phyloP scores from a whole-genome alignment of 2,888 invertebrate species.

The Apocheima hispidaria region DNA sequence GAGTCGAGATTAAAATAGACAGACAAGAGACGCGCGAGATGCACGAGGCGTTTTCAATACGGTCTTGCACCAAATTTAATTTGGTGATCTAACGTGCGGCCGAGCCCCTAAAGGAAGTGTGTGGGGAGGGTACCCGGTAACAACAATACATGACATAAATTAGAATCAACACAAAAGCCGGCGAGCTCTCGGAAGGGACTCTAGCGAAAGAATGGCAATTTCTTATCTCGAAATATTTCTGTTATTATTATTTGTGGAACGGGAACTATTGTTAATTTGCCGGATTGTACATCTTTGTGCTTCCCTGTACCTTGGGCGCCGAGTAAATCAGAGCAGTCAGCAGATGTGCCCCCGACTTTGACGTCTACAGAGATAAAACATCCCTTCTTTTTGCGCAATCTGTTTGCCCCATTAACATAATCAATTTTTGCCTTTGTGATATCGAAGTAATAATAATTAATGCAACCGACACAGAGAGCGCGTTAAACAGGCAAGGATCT shows the following conservation, averaged over 20 bases:
- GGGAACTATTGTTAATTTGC: conserved; percentile 75
- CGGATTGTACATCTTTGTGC: conserved; percentile 67
- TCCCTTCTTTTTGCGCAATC: conserved; percentile 61
- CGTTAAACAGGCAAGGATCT: conserved; percentile 48
- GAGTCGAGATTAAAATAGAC: conserved; percentile 46
- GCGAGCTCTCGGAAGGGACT: conserved; percentile 81
- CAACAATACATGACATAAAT: conserved; percentile 85
- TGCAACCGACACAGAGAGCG: conserved; percentile 52
- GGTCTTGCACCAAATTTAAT: conserved; percentile 79
- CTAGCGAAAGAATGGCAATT: conserved; percentile 83
- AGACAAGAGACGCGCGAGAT: conserved; percentile 49
- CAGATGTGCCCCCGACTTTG: conserved; percentile 74
- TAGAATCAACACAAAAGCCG: conserved; percentile 83
- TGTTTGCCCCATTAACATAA: conserved; percentile 64
- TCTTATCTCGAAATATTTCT: conserved; percentile 77
- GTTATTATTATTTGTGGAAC: conserved; percentile 79
- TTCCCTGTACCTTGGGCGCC: conserved; percentile 54
- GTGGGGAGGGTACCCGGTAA: conserved; percentile 78
- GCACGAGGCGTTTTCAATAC: conserved; percentile 72
- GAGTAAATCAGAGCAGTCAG: conserved; percentile 68
- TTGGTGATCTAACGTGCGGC: conserved; percentile 66
- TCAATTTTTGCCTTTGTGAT: conserved; percentile 62
- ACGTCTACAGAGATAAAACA: conserved; percentile 65
- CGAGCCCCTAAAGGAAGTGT: conserved; percentile 79
- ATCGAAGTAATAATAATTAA: conserved; percentile 60